These are phyloP conservation scores for Dorcus parallelipipedus DNA, from an alignment of 2,888 invertebrate species.

Conservation along the genomic window DNA sequence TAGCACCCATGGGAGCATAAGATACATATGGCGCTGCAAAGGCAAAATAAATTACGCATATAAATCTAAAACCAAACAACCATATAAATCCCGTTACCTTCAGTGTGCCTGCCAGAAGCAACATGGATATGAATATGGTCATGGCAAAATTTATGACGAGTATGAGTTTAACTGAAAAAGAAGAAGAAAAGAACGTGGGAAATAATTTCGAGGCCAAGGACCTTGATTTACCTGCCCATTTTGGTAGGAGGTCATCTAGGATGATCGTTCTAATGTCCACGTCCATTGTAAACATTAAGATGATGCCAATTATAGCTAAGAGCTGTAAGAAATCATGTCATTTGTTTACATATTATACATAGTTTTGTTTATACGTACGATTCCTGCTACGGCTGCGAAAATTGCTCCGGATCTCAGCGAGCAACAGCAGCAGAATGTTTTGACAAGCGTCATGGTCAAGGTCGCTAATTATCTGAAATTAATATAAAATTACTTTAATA, in stretches of 20 bases:
- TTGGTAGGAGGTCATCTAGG: conserved; percentile 68
- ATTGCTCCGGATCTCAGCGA: conserved; percentile 72
- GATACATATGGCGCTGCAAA: conserved; percentile 69
- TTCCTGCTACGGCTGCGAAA: conserved; percentile 68
- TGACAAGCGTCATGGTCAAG: conserved; percentile 54
- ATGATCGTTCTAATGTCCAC: conserved; percentile 76
- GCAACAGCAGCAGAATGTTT: conserved; percentile 68
- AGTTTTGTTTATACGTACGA: conserved; percentile 51
- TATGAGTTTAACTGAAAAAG: conserved; percentile 69
- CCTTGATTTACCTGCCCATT: conserved; percentile 55
- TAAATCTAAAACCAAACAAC: neutral
- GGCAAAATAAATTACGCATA: neutral
- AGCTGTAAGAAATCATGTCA: conserved; percentile 43
- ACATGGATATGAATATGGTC: conserved; percentile 76
- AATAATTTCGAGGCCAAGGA: neutral
- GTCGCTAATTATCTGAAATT: neutral
- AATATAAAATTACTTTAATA: neutral
- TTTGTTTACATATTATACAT: neutral
- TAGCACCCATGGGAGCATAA: conserved; percentile 83
- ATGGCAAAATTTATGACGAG: conserved; percentile 75
- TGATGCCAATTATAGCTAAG: conserved; percentile 67
- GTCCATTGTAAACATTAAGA: conserved; percentile 62
- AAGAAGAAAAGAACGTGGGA: conserved; percentile 23
- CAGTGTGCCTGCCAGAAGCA: conserved; percentile 70
- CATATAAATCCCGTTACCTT: conserved; percentile 57